phyloP scores from a whole-genome alignment of 64 coral and sea anemone species.

The Pocillopora verrucosa region DNA sequence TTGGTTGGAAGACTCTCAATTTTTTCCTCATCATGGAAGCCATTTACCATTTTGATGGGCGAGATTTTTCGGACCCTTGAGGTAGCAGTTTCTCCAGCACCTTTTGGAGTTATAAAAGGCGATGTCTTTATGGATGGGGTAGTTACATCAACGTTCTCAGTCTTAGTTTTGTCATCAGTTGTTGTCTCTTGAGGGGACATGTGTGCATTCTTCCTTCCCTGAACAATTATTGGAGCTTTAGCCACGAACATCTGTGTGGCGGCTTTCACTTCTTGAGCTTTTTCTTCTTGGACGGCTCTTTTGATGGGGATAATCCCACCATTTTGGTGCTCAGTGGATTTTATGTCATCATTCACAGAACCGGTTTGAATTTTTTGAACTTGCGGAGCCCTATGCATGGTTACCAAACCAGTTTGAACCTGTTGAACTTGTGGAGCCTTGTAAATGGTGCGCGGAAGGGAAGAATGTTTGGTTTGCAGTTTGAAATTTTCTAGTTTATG shows the following conservation, averaged over 20 bases:
- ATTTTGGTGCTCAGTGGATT: conserved; percentile 15
- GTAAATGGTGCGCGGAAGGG: not conserved
- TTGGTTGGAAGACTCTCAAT: not conserved
- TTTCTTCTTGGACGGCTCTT: conserved; percentile 13
- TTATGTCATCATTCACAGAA: not conserved
- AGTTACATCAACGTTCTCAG: not conserved
- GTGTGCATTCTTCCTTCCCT: conserved; percentile 4
- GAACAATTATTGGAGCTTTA: conserved; percentile 24
- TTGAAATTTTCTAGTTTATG: not conserved
- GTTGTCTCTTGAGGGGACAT: not conserved
- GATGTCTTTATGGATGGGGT: conserved; percentile 22
- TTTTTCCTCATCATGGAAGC: conserved; percentile 1
- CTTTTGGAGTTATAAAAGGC: not conserved
- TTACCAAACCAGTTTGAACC: not conserved
- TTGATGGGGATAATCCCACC: not conserved
- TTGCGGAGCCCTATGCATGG: not conserved
- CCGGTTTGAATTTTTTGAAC: conserved; percentile 16
- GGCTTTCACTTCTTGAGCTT: not conserved
- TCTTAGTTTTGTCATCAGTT: not conserved
- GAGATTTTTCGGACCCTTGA: not conserved
- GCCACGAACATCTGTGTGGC: conserved; percentile 9
- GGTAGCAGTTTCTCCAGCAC: not conserved
- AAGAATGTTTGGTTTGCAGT: not conserved
- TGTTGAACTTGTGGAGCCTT: conserved; percentile 30
- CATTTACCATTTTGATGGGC: conserved; percentile 1